phyloP scores from a whole-genome alignment of 1,140 invertebrate species.

The Sitodiplosis mosellana region DNA sequence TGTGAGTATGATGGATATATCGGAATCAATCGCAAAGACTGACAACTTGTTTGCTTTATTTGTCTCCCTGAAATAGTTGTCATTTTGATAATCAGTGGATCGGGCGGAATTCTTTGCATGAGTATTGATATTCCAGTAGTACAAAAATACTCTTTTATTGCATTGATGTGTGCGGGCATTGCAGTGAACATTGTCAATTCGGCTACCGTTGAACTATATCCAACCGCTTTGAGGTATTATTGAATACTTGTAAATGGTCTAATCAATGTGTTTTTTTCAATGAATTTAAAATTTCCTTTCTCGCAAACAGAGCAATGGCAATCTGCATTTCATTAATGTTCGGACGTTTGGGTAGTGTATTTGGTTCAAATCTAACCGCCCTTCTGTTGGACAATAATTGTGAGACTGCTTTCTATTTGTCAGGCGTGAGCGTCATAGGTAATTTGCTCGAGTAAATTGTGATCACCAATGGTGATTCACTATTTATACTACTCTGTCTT shows the following conservation, averaged over 20 bases:
- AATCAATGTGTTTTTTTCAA: too few relatives aligned
- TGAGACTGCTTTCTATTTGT: slow-evolving; percentile 9
- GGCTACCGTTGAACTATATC: slow-evolving; percentile 10
- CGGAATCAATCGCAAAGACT: too few relatives aligned
- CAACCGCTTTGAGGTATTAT: slow-evolving; percentile 3
- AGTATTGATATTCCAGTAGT: not conserved
- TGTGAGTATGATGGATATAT: slow-evolving; percentile 5
- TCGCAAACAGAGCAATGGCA: slow-evolving; percentile 12
- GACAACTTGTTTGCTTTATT: too few relatives aligned
- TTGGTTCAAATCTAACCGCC: slow-evolving; percentile 9
- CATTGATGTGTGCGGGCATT: slow-evolving; percentile 5
- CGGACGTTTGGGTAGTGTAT: slow-evolving; percentile 11
- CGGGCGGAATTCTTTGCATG: too few relatives aligned
- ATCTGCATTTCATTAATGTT: slow-evolving; percentile 13
- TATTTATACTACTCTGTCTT: too few relatives aligned
- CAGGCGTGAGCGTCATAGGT: not conserved
- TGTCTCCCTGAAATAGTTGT: too few relatives aligned
- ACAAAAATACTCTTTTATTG: slow-evolving; percentile 5
- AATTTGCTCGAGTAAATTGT: too few relatives aligned
- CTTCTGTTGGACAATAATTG: slow-evolving; percentile 11
- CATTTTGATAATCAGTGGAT: too few relatives aligned
- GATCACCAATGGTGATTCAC: too few relatives aligned
- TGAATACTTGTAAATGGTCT: too few relatives aligned
- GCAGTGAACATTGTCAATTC: slow-evolving; percentile 10
- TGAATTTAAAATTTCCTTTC: slow-evolving; percentile 4